Base-by-base conservation (phyloP, 2,113 vertebrate species). In the Lathamus discolor region DNA sequence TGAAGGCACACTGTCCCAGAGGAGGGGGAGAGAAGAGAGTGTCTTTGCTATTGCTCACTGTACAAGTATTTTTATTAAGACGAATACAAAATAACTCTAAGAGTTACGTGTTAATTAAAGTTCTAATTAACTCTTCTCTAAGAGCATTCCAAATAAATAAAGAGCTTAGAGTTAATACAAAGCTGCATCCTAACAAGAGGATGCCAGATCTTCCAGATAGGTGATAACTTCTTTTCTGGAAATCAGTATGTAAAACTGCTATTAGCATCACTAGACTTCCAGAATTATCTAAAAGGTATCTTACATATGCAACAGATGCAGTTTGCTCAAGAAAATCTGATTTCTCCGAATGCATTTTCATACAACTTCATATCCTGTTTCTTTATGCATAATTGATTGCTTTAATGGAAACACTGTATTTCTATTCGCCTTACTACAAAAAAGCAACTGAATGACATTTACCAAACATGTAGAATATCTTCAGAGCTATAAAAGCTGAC, bases 401-500 rank as follows among this genome's bases (percentile, higher is more conserved):
- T 97, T 94, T 87, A 97, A 98, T 96, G 79, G 88, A 97, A 97
- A 86, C 86, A 97, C 91, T 96, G 95, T 93, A 92, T 94, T 97
- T 72, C 77, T 94, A 85, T 41, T 97, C 61, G 52, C 23, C 88
- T 95, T 80, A 90, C 81, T 96, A 94, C 80, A 95, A 95, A 97
- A 97, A 90, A 13, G 6, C 63, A 96, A 90, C 83, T 81, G 88
- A 96, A 97, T 88, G 85, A 94, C 17, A 8, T 90, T 95, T 96
- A 90, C 28, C 57, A 95, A 94, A 92, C 25, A 39, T 18, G 48
- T 10, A 76, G 69, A 91, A 93, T 62, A 92, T 92, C 70, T 97
- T 77, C 95, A 84, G 39, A 91, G 85, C 72, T 77, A 92, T 94
- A 97, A 96, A 95, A 96, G 84, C 77, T 85, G 67, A 96, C 92